These are phyloP conservation scores for Melanotaenia maccullochi DNA, from an alignment of 2,797 vertebrate genomes.

Conservation along the genomic window DNA sequence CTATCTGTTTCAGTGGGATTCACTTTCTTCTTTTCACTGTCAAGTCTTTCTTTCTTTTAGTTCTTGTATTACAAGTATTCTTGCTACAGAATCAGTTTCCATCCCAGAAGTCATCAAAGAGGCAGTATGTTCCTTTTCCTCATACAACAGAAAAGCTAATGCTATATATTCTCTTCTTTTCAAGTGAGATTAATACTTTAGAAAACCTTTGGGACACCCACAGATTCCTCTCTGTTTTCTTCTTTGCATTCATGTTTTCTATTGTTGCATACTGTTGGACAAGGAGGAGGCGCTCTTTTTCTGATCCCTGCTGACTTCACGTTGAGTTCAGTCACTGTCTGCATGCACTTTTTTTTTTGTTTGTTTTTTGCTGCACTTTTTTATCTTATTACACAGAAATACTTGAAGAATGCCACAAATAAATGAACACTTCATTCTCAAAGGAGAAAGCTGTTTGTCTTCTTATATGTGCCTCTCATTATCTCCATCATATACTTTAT, in stretches of 20 bases:
- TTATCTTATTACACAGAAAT: conserved; percentile 21
- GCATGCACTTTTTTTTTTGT: conserved; percentile 3
- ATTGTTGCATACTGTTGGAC: conserved; percentile 18
- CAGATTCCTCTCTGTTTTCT: conserved; percentile 35
- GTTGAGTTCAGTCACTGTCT: conserved; percentile 18
- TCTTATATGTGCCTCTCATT: conserved; percentile 34
- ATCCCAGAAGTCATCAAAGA: conserved; percentile 35
- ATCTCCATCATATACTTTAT: background rate
- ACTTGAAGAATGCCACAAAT: conserved; percentile 31
- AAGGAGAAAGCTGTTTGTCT: conserved; percentile 18
- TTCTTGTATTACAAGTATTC: conserved; percentile 20
- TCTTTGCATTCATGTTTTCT: conserved; percentile 3
- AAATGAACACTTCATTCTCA: conserved; percentile 43
- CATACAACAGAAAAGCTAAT: conserved; percentile 51
- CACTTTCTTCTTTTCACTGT: conserved; percentile 9
- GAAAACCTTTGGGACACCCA: conserved; percentile 45
- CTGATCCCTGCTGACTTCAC: conserved; percentile 33
- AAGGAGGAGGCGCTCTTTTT: conserved; percentile 30
- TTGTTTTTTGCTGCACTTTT: background rate
- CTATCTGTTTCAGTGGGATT: conserved; percentile 17
- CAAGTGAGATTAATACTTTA: conserved; percentile 53
- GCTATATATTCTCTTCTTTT: conserved; percentile 22
- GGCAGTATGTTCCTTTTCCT: conserved; percentile 37
- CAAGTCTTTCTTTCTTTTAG: conserved; percentile 4
- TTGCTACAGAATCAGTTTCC: conserved; percentile 20